phyloP scores from a whole-genome alignment of 2,113 vertebrate genomes.

The Clupea harengus region DNA sequence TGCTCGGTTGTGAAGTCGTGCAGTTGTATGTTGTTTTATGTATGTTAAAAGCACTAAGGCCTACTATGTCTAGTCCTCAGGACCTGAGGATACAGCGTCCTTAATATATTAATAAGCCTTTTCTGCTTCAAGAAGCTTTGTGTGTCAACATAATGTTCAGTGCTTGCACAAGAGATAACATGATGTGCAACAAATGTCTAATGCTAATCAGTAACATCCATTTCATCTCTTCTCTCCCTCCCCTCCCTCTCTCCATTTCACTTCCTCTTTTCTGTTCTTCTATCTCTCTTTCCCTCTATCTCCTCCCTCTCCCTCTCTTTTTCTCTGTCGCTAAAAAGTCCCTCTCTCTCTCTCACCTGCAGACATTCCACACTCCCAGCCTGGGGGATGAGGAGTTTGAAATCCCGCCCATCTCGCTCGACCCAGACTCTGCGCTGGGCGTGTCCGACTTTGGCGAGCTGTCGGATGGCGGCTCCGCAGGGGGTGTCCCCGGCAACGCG shows the following conservation, averaged over 20 bases:
- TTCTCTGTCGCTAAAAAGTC: constrained; percentile 5
- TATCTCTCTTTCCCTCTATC: not conserved
- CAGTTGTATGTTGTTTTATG: not conserved
- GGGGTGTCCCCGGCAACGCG: constrained; percentile 73
- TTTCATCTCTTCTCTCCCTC: constrained; percentile 8
- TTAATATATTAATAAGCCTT: too few relatives aligned
- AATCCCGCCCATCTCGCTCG: constrained; percentile 88
- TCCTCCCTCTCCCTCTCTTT: not conserved
- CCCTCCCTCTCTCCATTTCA: not conserved
- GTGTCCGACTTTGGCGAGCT: constrained; percentile 85
- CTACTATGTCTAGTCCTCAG: too few relatives aligned
- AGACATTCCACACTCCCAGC: constrained; percentile 91
- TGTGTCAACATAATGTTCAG: not conserved
- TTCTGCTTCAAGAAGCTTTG: too few relatives aligned
- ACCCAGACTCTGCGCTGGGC: constrained; percentile 82
- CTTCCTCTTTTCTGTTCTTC: not conserved
- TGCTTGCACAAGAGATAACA: not conserved
- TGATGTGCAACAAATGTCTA: not conserved
- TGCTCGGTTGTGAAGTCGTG: not conserved
- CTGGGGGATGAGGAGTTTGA: constrained; percentile 91
- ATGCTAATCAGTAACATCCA: not conserved
- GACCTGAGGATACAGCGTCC: too few relatives aligned
- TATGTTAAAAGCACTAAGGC: not conserved
- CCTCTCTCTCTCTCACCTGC: constrained; percentile 26
- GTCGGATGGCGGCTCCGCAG: constrained; percentile 71